Evolutionary conservation across 2,797 vertebrate genomes (phyloP), one percentile per base, ranked within the genome.

Genomic region (Centropyge bicolor): DNA sequence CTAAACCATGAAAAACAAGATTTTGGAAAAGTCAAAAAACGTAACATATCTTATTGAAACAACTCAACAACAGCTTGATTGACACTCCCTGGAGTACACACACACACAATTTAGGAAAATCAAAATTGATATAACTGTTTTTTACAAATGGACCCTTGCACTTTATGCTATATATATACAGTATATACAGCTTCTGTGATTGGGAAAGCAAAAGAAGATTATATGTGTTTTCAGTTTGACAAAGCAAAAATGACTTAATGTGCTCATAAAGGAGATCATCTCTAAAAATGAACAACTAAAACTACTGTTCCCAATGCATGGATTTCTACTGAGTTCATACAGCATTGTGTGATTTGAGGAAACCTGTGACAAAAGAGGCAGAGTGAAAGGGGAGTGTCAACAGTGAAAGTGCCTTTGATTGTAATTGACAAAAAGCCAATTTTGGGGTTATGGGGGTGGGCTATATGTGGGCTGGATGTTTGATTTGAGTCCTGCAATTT

Each of bases 401-500:
- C 67, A 75, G 76, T 51, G 94, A 96, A 95, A 95, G 94, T 93
- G 92, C 63, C 81, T 96, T 96, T 97, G 96, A 98, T 97, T 97
- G 94, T 96, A 97, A 98, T 96, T 96, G 97, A 96, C 95, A 95
- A 95, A 94, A 94, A 95, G 95, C 93, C 92, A 93, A 59, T 97
- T 97, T 89, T 93, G 95, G 71, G 93, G 91, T 93, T 51, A 56
- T 43, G 93, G 92, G 95, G 93, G 93, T 91, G 81, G 80, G 52
- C 51, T 72, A 46, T 51, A 78, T 72, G 69, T 79, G 70, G 68
- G 67, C 49, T 68, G 38, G 60, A 74, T 78, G 84, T 97, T 96
- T 96, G 96, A 97, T 98, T 97, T 95, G 93, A 82, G 96, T 95
- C 93, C 93, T 83, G 93, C 95, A 94, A 96, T 96, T 96, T 96